phyloP scores from a whole-genome alignment of 2,888 invertebrate species.

The Griposia aprilina region DNA sequence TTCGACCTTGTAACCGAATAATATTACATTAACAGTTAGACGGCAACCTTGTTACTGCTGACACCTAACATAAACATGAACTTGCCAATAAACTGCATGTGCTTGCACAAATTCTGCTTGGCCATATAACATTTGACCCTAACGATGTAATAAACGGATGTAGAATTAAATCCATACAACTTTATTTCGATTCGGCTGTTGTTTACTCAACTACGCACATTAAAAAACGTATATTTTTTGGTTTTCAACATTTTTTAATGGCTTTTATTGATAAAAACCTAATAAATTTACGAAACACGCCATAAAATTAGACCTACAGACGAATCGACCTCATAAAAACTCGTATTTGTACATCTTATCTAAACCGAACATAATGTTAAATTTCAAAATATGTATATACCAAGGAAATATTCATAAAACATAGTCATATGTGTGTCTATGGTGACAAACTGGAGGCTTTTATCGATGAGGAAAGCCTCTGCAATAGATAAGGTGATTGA shows the following conservation, averaged over 20 bases:
- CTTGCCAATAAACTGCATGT: slow-evolving; percentile 48
- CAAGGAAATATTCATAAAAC: slow-evolving; percentile 23
- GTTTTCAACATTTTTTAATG: slow-evolving; percentile 4
- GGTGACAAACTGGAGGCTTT: slow-evolving; percentile 59
- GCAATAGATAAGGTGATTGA: slow-evolving; percentile 58
- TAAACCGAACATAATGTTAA: slow-evolving; percentile 16
- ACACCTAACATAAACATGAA: slow-evolving; percentile 56
- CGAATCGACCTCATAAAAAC: slow-evolving; percentile 48
- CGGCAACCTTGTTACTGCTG: slow-evolving; percentile 61
- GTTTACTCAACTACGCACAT: slow-evolving; percentile 8
- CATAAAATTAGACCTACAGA: slow-evolving; percentile 38
- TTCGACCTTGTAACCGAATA: slow-evolving; percentile 55
- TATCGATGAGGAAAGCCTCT: slow-evolving; percentile 59
- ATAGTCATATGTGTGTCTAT: slow-evolving; percentile 52
- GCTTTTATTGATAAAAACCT: slow-evolving; percentile 10
- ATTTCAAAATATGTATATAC: slow-evolving; percentile 53
- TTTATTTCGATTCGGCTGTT: background rate
- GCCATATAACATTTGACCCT: slow-evolving; percentile 48
- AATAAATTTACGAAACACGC: slow-evolving; percentile 44
- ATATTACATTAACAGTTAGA: slow-evolving; percentile 56
- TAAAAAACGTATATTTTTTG: slow-evolving; percentile 1
- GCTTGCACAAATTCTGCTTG: slow-evolving; percentile 33
- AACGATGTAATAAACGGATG: slow-evolving; percentile 6
- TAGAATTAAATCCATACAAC: slow-evolving; percentile 13
- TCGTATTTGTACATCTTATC: slow-evolving; percentile 34